Percentiles rank a stretch among this genome's conserved stretches.
Evolutionary conservation across 2,888 invertebrate genomes (phyloP).

Genomic region (Agriopis leucophaearia): DNA sequence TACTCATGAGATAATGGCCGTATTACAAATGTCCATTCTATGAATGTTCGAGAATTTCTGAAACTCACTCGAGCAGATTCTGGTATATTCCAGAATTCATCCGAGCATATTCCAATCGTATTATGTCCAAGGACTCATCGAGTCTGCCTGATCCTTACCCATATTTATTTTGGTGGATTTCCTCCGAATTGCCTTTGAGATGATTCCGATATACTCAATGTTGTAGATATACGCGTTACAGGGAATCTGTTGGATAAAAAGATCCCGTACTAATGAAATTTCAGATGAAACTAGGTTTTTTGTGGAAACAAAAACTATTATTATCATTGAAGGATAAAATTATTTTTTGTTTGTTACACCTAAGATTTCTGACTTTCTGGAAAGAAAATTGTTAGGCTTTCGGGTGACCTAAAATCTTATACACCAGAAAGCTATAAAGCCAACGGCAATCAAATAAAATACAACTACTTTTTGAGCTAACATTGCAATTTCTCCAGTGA

Average conservation of each 20-base stretch:
- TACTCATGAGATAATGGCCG: not conserved
- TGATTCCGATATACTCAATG: constrained; percentile 4
- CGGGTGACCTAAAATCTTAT: no score
- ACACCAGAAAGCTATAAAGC: no score
- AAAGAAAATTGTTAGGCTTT: no score
- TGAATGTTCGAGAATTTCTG: constrained; percentile 2
- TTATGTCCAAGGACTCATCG: constrained; percentile 21
- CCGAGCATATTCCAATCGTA: constrained; percentile 24
- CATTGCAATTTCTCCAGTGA: no score
- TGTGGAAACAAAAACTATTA: no score
- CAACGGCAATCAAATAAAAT: no score
- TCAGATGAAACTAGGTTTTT: not conserved
- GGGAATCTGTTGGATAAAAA: constrained; percentile 2
- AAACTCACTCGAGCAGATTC: constrained; percentile 5
- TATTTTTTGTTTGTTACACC: no score
- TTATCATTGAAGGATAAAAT: no score
- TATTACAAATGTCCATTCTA: constrained; percentile 14
- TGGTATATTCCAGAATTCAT: constrained; percentile 9
- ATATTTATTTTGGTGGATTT: constrained; percentile 24
- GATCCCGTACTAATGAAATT: constrained; percentile 20
- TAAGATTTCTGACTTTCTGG: no score
- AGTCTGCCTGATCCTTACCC: constrained; percentile 19
- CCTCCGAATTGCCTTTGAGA: constrained; percentile 10
- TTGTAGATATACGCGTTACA: constrained; percentile 11
- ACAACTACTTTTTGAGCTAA: no score